Percentiles rank a stretch among this genome's conserved stretches.
phyloP scores from a whole-genome alignment of 2,888 invertebrate species.

The Oxyscelio sp. region DNA sequence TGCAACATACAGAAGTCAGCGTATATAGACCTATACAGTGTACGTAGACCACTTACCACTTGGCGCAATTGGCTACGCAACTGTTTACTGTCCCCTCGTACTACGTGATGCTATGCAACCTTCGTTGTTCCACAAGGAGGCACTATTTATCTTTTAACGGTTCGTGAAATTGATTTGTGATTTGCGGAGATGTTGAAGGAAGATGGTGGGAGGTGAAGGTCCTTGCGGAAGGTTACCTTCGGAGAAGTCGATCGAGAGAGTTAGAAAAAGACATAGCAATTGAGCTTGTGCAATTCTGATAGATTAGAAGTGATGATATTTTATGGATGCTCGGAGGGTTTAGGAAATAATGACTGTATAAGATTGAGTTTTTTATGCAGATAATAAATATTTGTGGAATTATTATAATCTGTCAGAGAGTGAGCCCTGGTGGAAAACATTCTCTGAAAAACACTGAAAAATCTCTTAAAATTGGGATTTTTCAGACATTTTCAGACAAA shows the following conservation, averaged over 20 bases:
- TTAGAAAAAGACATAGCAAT: neutral
- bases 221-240: constrained; percentile 12
- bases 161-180: constrained; percentile 51
- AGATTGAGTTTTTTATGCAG: too few relatives aligned
- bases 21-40: constrained; percentile 70
- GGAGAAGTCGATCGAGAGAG: neutral
- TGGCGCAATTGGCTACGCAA: constrained; percentile 87
- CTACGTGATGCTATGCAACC: constrained; percentile 87
- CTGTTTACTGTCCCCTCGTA: constrained; percentile 87
- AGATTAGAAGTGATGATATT: too few relatives aligned
- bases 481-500: too few relatives aligned
- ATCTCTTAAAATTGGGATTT: too few relatives aligned
- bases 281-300: constrained; percentile 22
- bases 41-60: constrained; percentile 85
- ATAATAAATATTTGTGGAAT: too few relatives aligned
- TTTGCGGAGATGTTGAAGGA: constrained; percentile 23
- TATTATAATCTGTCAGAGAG: too few relatives aligned
- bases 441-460: too few relatives aligned
- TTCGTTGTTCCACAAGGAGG: constrained; percentile 77
- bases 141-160: constrained; percentile 73
- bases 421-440: too few relatives aligned
- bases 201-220: constrained; percentile 17
- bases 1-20: constrained; percentile 77
- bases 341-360: too few relatives aligned
- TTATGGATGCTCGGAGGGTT: too few relatives aligned